phyloP scores from a whole-genome alignment of 1,140 invertebrate genomes.

The Apolygus lucorum region DNA sequence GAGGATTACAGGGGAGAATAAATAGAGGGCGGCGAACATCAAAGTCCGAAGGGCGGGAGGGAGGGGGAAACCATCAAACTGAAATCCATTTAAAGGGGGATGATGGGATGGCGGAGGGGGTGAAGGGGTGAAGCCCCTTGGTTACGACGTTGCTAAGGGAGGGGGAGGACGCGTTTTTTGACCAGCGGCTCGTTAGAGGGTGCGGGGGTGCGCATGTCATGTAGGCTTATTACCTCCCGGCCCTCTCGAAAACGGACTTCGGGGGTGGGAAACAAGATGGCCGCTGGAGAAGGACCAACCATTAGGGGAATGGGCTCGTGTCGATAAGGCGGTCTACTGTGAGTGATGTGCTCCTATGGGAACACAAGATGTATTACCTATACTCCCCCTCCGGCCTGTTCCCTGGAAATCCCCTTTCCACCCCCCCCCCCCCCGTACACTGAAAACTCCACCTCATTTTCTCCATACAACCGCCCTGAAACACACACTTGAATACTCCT shows the following conservation, averaged over 20 bases:
- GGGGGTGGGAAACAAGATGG: constrained; percentile 19
- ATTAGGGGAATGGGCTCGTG: constrained; percentile 19
- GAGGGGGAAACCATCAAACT: constrained; percentile 20
- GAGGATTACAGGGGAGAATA: constrained; percentile 19
- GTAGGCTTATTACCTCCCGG: constrained; percentile 15
- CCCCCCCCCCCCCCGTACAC: no score
- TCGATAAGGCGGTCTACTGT: constrained; percentile 24
- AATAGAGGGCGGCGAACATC: constrained; percentile 18
- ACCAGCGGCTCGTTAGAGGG: constrained; percentile 14
- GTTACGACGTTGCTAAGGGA: constrained; percentile 19
- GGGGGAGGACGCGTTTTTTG: constrained; percentile 22
- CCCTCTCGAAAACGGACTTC: not conserved
- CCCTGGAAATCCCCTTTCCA: not conserved
- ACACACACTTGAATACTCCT: constrained; percentile 13
- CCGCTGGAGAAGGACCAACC: constrained; percentile 18
- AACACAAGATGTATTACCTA: constrained; percentile 21
- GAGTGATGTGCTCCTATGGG: constrained; percentile 21
- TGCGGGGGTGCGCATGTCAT: constrained; percentile 16
- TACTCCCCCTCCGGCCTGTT: not conserved
- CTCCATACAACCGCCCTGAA: not conserved
- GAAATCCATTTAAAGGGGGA: constrained; percentile 19
- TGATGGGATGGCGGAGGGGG: not conserved
- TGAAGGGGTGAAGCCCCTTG: constrained; percentile 11
- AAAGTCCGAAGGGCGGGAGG: constrained; percentile 11
- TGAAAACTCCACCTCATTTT: not conserved